Conservation (phyloP, 2,888 invertebrate species). For the Callyntrura guangdongensis region DNA sequence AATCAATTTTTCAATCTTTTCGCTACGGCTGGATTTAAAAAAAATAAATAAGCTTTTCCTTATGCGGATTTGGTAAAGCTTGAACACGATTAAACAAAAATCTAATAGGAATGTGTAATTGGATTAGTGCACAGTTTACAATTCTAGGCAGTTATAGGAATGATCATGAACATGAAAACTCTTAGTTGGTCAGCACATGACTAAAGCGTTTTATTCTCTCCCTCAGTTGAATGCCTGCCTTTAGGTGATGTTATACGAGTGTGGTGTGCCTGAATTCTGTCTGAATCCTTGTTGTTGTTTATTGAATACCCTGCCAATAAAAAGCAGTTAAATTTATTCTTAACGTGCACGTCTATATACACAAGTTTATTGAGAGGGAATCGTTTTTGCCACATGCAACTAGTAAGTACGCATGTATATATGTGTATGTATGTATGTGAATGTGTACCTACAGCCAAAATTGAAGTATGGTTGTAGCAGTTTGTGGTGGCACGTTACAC, state of each 20-base stretch:
- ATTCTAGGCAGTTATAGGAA: too few species aligned
- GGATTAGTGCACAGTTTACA: not conserved
- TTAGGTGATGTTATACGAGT: too few species aligned
- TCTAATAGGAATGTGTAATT: not conserved
- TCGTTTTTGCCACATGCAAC: not conserved
- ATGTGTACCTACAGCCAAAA: too few species aligned
- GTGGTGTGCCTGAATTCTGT: not conserved
- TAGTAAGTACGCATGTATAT: too few species aligned
- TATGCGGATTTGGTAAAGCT: not conserved
- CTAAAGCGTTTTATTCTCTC: not conserved
- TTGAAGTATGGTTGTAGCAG: not conserved
- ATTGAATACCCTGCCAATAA: slow-evolving; percentile 1
- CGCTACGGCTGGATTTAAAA: not conserved
- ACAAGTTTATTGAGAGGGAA: slow-evolving; percentile 26
- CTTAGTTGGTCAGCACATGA: slow-evolving; percentile 34
- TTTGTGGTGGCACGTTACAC: not conserved
- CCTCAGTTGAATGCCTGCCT: too few species aligned
- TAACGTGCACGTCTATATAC: not conserved
- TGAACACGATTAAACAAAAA: not conserved
- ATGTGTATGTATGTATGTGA: not conserved
- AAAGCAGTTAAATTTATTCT: slow-evolving; percentile 24
- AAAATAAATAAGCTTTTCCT: not conserved
- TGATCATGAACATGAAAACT: slow-evolving; percentile 35
- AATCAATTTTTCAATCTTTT: too few species aligned
- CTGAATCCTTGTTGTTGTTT: not conserved